Percentiles rank a stretch among this genome's conserved stretches.
phyloP scores from a whole-genome alignment of 2,888 invertebrate genomes.

The Spatulosminthurus flaviceps region DNA sequence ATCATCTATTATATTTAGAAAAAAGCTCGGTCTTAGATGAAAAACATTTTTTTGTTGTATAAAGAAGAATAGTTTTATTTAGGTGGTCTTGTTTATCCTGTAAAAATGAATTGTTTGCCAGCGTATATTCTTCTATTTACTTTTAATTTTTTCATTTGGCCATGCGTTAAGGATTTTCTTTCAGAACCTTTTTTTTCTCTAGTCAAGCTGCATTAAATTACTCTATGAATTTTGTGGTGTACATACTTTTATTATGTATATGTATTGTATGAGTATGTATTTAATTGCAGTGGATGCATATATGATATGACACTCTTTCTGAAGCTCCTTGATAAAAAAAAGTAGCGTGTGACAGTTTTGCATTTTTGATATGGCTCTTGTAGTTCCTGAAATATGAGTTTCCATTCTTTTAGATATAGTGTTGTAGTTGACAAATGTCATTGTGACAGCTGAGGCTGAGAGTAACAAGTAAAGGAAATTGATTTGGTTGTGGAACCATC shows the following conservation, averaged over 20 bases:
- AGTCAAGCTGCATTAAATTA: neutral
- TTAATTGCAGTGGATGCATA: too few species aligned
- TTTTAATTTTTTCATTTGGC: constrained; percentile 30
- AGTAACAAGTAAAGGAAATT: neutral
- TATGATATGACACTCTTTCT: too few species aligned
- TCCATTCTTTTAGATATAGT: neutral
- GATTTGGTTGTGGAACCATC: too few species aligned
- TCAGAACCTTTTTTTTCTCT: neutral
- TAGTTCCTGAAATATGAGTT: neutral
- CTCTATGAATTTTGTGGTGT: too few species aligned
- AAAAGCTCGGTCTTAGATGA: constrained; percentile 21
- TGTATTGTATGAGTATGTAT: too few species aligned
- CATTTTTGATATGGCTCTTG: neutral
- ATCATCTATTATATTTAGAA: neutral
- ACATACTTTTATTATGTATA: too few species aligned
- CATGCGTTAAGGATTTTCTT: constrained; percentile 26
- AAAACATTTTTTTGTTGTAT: constrained; percentile 1
- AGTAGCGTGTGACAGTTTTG: neutral
- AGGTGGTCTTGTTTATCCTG: constrained; percentile 18
- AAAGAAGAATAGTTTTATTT: neutral
- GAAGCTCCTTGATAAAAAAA: neutral
- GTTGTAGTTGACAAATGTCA: neutral
- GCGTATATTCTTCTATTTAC: constrained; percentile 5
- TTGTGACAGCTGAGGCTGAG: neutral
- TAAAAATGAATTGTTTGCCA: constrained; percentile 9